Evolutionary conservation across 2,797 vertebrate genomes (phyloP), one percentile per base, ranked within the genome.

Genomic region (Myotis findleyi): DNA sequence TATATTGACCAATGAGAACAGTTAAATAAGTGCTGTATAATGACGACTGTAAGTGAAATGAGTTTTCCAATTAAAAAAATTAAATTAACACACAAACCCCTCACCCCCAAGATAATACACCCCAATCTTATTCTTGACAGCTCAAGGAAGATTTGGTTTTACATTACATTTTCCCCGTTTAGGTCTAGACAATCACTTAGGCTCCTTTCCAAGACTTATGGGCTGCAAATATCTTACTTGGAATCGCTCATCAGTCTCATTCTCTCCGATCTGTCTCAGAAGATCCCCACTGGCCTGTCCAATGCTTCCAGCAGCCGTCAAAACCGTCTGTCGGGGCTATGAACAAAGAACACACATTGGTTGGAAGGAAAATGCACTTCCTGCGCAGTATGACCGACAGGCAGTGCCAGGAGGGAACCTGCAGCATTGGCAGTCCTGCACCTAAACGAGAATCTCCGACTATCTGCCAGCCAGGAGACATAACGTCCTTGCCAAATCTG

Each of bases 271-370:
- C 96, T 99, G 99, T 89, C 99, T 99, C 93, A 99, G 99, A 30
- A 99, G 98, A 96, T 99, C 99, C 83, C 99, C 99, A 0, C 99
- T 99, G 96, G 99, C 99, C 97, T 99, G 99, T 30, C 99, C 99
- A 38, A 99, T 99, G 97, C 99, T 99, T 96, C 99, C 99, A 73
- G 99, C 99, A 57, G 99, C 99, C 3, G 99, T 99, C 98, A 99
- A 97, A 97, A 99, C 99, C 0, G 99, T 99, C 99, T 99, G 99
- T 90, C 99, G 99, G 95, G 99, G 99, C 99, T 99, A 95, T 2
- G 82, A 97, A 90, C 33, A 91, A 21, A 96, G 93, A 96, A 95
- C 4, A 69, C 12, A 90, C 23, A 27, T 57, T 68, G 20, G 69
- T 3, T 83, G 76, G 88, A 96, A 84, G 88, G 8, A 17, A 87